Conservation (phyloP, 2,888 invertebrate genomes). For the Oscheius sp. region DNA sequence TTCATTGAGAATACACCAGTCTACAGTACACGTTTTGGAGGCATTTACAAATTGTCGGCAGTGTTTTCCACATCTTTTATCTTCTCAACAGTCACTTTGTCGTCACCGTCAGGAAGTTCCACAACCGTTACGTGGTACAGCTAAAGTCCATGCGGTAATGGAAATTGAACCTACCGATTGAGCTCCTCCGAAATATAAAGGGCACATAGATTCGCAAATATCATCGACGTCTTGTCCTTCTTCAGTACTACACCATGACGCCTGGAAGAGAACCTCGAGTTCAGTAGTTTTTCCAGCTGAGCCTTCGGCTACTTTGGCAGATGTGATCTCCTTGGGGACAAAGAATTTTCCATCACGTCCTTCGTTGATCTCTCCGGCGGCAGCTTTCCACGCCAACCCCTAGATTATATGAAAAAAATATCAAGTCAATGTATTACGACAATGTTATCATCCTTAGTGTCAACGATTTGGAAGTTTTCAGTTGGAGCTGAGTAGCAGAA, state of each 20-base stretch:
- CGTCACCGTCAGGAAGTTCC: neutral
- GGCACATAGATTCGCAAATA: conserved; percentile 55
- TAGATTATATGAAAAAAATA: neutral
- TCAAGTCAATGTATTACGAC: neutral
- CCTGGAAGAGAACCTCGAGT: conserved; percentile 47
- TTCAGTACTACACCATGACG: conserved; percentile 44
- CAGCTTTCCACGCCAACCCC: conserved; percentile 53
- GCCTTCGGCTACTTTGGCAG: conserved; percentile 17
- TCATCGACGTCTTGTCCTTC: conserved; percentile 54
- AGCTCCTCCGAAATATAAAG: conserved; percentile 47
- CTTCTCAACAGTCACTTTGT: conserved; percentile 12
- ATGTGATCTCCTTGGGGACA: conserved; percentile 42
- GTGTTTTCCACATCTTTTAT: conserved; percentile 24
- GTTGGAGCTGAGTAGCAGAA: conserved; percentile 15
- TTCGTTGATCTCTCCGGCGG: conserved; percentile 44
- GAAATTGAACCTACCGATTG: conserved; percentile 33
- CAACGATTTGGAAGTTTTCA: neutral
- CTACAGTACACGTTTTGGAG: neutral
- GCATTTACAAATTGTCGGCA: conserved; percentile 3
- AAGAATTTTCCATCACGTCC: conserved; percentile 42
- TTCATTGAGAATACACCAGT: too few relatives aligned
- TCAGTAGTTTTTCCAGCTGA: conserved; percentile 34
- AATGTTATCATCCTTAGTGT: conserved; percentile 20
- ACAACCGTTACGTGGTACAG: conserved; percentile 19
- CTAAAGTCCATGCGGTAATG: neutral